Evolutionary conservation across 2,888 invertebrate species (phyloP).

Genomic region (Drosophila peninsularis): DNA sequence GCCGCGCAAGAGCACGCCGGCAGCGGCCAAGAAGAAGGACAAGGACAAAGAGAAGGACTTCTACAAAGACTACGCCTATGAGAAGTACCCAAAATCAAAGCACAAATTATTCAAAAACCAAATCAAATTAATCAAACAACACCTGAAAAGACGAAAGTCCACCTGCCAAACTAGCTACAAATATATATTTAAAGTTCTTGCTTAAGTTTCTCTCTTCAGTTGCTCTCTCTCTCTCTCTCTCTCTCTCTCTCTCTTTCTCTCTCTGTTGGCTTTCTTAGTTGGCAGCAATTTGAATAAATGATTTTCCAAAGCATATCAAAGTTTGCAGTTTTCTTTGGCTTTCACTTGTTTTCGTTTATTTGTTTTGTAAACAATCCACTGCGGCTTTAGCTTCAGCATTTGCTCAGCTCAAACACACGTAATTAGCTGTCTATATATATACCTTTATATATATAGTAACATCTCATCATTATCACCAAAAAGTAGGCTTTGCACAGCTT

Average conservation of each 20-base stretch:
- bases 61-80: conserved; percentile 69
- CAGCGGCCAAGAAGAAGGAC: conserved; percentile 67
- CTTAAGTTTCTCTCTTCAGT: conserved; percentile 8
- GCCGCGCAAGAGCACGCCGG: conserved; percentile 75
- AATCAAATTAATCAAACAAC: conserved; percentile 23
- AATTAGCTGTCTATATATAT: neutral
- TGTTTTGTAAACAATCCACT: neutral
- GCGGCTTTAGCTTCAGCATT: conserved; percentile 42
- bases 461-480: conserved; percentile 4
- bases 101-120: conserved; percentile 12
- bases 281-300: conserved; percentile 36
- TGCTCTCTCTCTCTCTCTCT: neutral
- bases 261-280: conserved; percentile 5
- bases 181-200: conserved; percentile 7
- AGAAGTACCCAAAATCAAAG: conserved; percentile 73
- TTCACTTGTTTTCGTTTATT: conserved; percentile 9
- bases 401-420: conserved; percentile 10
- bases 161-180: conserved; percentile 30
- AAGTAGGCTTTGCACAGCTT: conserved; percentile 54
- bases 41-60: conserved; percentile 52
- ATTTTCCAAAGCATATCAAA: conserved; percentile 25
- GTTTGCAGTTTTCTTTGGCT: conserved; percentile 48
- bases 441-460: neutral
- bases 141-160: conserved; percentile 18
- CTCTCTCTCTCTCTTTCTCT: neutral